Percentiles rank a stretch among this genome's conserved stretches.
These are phyloP conservation scores for Tortrix viridana DNA, from an alignment of 2,888 invertebrate species.

Conservation along the genomic window DNA sequence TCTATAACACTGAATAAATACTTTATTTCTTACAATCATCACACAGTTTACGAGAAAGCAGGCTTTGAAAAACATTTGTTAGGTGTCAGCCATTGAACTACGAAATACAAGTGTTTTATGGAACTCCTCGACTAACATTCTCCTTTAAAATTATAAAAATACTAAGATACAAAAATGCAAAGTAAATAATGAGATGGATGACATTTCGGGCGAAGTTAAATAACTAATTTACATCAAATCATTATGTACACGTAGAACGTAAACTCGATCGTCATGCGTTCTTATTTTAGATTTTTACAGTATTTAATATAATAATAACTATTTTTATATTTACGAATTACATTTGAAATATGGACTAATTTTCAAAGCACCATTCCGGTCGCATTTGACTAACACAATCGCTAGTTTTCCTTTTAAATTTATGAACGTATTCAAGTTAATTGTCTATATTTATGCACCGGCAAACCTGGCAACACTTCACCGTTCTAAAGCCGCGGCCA, in stretches of 20 bases:
- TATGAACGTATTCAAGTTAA: slow-evolving; percentile 27
- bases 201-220: slow-evolving; percentile 56
- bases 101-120: slow-evolving; percentile 13
- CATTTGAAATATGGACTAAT: slow-evolving; percentile 54
- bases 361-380: slow-evolving; percentile 71
- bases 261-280: slow-evolving; percentile 35
- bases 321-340: slow-evolving; percentile 37
- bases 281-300: slow-evolving; percentile 36
- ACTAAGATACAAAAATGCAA: slow-evolving; percentile 38
- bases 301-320: slow-evolving; percentile 36
- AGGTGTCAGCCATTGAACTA: slow-evolving; percentile 7
- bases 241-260: slow-evolving; percentile 37
- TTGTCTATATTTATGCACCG: slow-evolving; percentile 4
- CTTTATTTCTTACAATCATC: slow-evolving; percentile 25
- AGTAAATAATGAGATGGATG: slow-evolving; percentile 60
- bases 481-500: no score
- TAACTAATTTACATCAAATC: slow-evolving; percentile 45
- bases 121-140: slow-evolving; percentile 28
- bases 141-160: slow-evolving; percentile 35
- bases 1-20: slow-evolving; percentile 20
- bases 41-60: slow-evolving; percentile 13
- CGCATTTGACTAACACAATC: slow-evolving; percentile 50
- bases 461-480: slow-evolving; percentile 8
- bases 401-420: slow-evolving; percentile 31
- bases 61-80: background rate